Evolutionary conservation across 35 echinoderm and acorn worm genomes (phyloP).

Genomic region (Amphiura filiformis): DNA sequence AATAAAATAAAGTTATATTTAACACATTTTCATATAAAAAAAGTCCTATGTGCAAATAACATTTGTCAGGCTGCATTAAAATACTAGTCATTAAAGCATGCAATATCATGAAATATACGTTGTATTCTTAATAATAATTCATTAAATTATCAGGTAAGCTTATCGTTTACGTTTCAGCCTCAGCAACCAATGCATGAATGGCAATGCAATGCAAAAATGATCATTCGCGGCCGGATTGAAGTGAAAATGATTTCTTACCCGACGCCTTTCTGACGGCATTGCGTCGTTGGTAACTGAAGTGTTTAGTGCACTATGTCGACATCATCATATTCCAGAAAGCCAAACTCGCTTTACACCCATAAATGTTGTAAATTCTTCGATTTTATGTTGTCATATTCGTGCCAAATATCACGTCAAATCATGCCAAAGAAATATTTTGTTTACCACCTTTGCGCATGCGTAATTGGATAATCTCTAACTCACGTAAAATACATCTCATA

Average conservation of each 20-base stretch:
- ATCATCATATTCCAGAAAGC: not conserved
- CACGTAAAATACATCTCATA: not conserved
- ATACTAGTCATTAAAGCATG: not conserved
- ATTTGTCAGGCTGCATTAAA: no score
- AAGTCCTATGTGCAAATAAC: no score
- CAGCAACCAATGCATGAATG: no score
- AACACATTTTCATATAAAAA: no score
- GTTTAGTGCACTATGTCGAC: not conserved
- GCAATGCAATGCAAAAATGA: not conserved
- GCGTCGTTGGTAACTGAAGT: not conserved
- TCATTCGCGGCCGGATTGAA: not conserved
- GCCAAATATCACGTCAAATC: no score
- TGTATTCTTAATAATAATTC: not conserved
- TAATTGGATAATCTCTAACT: not conserved
- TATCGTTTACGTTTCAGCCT: not conserved
- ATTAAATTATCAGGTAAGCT: not conserved
- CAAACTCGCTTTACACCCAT: not conserved
- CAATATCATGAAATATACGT: not conserved
- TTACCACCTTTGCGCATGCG: not conserved
- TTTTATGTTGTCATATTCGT: not conserved
- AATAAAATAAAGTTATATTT: no score
- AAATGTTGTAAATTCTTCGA: not conserved
- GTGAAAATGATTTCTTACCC: not conserved
- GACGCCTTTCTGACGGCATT: not conserved
- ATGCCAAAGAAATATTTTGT: not conserved